Base-by-base conservation (phyloP, 2,888 invertebrate species). In the Netelia inedita region DNA sequence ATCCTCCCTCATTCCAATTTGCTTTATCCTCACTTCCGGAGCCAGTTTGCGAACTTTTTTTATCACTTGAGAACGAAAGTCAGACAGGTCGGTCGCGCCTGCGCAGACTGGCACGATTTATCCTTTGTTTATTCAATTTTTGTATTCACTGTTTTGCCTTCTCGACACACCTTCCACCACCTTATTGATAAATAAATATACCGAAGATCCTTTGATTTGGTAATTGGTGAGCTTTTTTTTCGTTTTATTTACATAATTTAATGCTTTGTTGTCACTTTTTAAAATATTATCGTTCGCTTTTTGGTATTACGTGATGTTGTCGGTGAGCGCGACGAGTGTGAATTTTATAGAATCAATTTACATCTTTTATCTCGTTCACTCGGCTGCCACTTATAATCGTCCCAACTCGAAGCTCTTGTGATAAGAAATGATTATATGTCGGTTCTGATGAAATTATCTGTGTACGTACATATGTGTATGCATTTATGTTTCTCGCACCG, bases 1-100 rank as follows among this genome's bases (percentile, higher is more conserved):
- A 94, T 96, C 95, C 95, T 96, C 96, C 95, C 96, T 96, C 96
- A 96, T 96, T 95, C 96, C 96, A 95, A 96, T 93, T 91, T 93
- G 95, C 94, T 96, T 95, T 94, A 94, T 94, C 94, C 94, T 94
- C 90, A 95, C 94, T 94, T 95, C 95, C 92, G 95, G 95, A 94
- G 95, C 95, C 95, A 95, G 95, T 94, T 95, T 95, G 94, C 92
- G 93, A 79, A 86, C 87, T 91, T 92, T 90, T 80, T 85, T 87
- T 78, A 68, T 82, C 78, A 74, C 74, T 63, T n/a, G 57, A 35
- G 11, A 50, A 35, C 21, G 21, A 19, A 19, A 57, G 9, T 57
- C 16, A 19, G 19, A 57, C 9, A 16, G 16, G 2, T 28, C 3
- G 28, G 5, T 28, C 28, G 28, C 28, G 28, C 28, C 28, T 28